These are phyloP conservation scores for Wiebesia pumilae DNA, from an alignment of 1,140 invertebrate genomes.

Conservation along the genomic window DNA sequence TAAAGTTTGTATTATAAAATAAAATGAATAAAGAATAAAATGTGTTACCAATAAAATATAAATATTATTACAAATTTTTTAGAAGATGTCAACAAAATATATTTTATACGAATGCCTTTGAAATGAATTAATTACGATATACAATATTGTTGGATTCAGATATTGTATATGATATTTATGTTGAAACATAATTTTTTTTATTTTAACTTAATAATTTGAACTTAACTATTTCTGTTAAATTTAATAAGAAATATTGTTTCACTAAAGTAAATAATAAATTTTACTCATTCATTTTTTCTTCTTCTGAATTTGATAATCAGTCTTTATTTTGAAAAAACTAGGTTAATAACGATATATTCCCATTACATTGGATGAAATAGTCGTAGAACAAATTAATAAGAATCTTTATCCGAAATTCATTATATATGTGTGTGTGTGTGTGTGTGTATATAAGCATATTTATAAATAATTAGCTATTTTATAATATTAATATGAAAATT, in stretches of 20 bases:
- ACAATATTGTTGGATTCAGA: background rate
- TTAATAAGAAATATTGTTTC: background rate
- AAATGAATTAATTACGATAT: background rate
- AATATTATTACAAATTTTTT: background rate
- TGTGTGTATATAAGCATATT: no score
- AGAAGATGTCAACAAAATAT: background rate
- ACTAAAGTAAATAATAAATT: background rate
- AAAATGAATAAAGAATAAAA: no score
- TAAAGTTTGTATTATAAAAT: no score
- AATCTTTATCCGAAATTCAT: background rate
- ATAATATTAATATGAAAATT: no score
- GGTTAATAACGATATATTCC: background rate
- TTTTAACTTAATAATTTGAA: background rate
- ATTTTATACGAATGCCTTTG: background rate
- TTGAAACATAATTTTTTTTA: background rate
- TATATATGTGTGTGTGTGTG: no score
- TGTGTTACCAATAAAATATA: no score
- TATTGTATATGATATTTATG: background rate
- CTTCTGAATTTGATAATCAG: background rate
- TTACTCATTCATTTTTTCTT: background rate
- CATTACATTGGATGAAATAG: background rate
- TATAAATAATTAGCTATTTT: no score
- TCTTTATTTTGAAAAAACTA: background rate
- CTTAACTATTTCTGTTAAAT: background rate
- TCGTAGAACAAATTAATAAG: background rate